Base-by-base conservation (phyloP, 1,140 invertebrate genomes). In the Bombus confusus region DNA sequence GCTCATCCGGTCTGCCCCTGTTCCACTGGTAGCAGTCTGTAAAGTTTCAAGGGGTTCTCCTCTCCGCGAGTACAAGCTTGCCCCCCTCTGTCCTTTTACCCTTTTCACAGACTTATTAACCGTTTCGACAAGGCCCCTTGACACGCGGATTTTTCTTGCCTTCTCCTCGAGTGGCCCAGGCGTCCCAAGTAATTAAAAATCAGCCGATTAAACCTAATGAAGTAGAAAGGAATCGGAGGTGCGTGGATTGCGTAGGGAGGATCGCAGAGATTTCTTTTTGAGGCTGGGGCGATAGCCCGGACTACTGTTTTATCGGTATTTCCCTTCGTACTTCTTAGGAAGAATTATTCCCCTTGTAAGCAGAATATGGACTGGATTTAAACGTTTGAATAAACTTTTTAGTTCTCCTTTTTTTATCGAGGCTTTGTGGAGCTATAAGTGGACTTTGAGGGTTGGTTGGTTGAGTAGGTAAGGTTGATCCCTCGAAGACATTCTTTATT, bases 31-130 rank as follows among this genome's bases (percentile, higher is more conserved):
- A 83, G 62, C 86, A 92, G 89, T 92, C 89, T 91, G 91, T 91
- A 92, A 92, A 93, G 92, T 93, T 93, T 92, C 92, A 85, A 93
- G 92, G 88, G 91, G 92, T 83, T 90, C 91, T 90, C 73, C 18
- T 37, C 47, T 52, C 34, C 37, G 15, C 10, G 75, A 34, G 74
- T 22, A 52, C 18, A 52, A 52, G 18, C 62, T 72, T 18, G 34
- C 41, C 72, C n/a, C 66, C 43, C 59, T 69, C 69, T 71, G 62
- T 64, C 57, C 81, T 78, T 68, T 72, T 15, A 57, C 52, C 74
- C 74, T 62, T 62, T 59, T 37, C 75, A 59, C 79, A 86, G 75
- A 90, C 91, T 92, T 92, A 92, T 93, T 92, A 92, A 92, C 87
- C 91, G 88, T 87, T 90, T 87, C 82, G 79, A 77, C 71, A 87